phyloP scores from a whole-genome alignment of 2,888 invertebrate species.

The Seladonia tumulorum region DNA sequence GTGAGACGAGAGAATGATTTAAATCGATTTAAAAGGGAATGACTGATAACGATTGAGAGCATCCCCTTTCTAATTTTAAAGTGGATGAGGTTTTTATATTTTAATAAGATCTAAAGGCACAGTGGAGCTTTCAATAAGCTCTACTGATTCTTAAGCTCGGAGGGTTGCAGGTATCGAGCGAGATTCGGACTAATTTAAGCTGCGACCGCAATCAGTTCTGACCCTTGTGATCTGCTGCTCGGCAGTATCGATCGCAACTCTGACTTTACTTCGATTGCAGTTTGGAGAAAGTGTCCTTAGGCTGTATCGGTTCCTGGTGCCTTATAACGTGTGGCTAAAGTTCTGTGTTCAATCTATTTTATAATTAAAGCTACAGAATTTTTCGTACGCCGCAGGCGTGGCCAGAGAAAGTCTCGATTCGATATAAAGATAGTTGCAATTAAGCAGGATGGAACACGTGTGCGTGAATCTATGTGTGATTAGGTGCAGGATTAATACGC shows the following conservation, averaged over 20 bases:
- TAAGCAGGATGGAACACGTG: not conserved
- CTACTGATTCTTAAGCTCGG: not conserved
- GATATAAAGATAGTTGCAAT: not conserved
- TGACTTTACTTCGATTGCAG: slow-evolving; percentile 49
- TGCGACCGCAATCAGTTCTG: slow-evolving; percentile 28
- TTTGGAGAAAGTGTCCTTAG: slow-evolving; percentile 28
- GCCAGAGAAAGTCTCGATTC: not conserved
- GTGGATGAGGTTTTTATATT: not conserved
- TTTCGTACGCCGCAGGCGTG: not conserved
- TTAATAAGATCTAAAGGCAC: not conserved
- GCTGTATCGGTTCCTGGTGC: not conserved
- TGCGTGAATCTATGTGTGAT: slow-evolving; percentile 19
- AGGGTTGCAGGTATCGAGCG: slow-evolving; percentile 31
- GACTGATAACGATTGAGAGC: not conserved
- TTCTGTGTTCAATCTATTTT: not conserved
- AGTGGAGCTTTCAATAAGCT: not conserved
- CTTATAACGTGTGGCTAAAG: not conserved
- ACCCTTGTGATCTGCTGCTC: slow-evolving; percentile 16
- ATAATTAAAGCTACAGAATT: not conserved
- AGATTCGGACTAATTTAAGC: slow-evolving; percentile 31
- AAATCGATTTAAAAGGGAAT: not conserved
- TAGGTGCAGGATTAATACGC: slow-evolving; percentile 34
- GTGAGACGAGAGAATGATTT: not conserved
- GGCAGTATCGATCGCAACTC: slow-evolving; percentile 43
- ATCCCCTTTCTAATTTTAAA: not conserved